Percentiles rank a stretch among this genome's conserved stretches.
Evolutionary conservation across 2,113 vertebrate genomes (phyloP).

Genomic region (Oenanthe oenanthe): DNA sequence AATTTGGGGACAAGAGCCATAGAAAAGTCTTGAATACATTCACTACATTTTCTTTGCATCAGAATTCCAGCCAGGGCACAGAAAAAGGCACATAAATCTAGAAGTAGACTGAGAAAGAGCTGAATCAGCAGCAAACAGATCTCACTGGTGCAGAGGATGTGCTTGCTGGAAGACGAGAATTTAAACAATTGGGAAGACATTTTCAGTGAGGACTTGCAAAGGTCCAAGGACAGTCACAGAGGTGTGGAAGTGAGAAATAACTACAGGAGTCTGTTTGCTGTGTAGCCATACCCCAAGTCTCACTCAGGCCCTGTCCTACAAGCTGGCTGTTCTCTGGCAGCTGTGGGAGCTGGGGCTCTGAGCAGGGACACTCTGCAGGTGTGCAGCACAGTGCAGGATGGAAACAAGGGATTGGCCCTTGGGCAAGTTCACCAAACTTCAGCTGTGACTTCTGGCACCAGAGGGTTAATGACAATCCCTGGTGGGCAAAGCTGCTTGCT

Average conservation of each 20-base stretch:
- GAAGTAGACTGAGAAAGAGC: not conserved
- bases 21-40: not conserved
- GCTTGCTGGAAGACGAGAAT: not conserved
- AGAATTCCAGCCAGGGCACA: not conserved
- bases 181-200: not conserved
- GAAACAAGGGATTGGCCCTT: not conserved
- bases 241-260: not conserved
- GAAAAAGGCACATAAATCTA: not conserved
- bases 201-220: not conserved
- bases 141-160: not conserved
- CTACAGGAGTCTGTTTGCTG: rapidly evolving
- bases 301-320: not conserved
- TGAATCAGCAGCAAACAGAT: not conserved
- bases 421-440: not conserved
- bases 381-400: rapidly evolving
- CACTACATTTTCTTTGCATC: not conserved
- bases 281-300: rapidly evolving
- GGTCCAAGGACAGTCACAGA: not conserved
- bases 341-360: not conserved
- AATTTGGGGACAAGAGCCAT: not conserved
- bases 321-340: not conserved
- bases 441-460: not conserved
- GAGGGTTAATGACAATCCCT: not conserved
- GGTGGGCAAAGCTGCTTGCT: not conserved
- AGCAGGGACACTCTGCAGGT: not conserved